These are phyloP conservation scores for Potorous gilbertii DNA, from an alignment of 2,797 vertebrate species.

Conservation along the genomic window DNA sequence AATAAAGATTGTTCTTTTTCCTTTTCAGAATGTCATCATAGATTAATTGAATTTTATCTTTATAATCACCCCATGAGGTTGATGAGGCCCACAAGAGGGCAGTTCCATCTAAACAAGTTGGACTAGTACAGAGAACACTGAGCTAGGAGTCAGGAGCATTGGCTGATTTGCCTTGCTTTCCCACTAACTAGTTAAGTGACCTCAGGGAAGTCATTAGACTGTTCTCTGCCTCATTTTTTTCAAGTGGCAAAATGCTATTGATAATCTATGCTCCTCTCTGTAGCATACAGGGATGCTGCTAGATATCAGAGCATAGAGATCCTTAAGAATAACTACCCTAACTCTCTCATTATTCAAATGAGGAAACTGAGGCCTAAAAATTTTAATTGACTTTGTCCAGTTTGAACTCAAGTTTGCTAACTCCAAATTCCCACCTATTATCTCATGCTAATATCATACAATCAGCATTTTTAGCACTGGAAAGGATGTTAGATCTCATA, in stretches of 20 bases:
- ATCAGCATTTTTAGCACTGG: background rate
- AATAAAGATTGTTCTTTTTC: background rate
- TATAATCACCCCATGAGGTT: background rate
- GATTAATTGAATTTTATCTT: background rate
- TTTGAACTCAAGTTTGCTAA: background rate
- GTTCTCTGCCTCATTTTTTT: conserved; percentile 16
- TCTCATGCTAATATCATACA: background rate
- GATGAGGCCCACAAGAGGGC: background rate
- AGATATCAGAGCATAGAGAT: conserved; percentile 8
- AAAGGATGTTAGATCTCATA: background rate
- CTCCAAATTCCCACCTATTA: background rate
- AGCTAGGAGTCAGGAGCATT: background rate
- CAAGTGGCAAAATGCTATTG: conserved; percentile 33
- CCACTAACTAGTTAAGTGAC: conserved; percentile 15
- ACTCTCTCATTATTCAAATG: background rate
- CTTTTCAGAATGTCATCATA: background rate
- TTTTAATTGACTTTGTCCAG: background rate
- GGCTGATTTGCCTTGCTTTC: conserved; percentile 22
- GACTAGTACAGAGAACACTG: conserved; percentile 8
- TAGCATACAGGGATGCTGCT: conserved; percentile 8
- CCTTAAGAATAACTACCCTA: background rate
- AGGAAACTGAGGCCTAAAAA: background rate
- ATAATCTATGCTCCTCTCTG: conserved; percentile 29
- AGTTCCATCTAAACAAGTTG: background rate
- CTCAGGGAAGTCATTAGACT: background rate